Percentiles rank a stretch among this genome's conserved stretches.
Evolutionary conservation across 30 jellyfish, hydroid and myxozoan genomes (phyloP).

Genomic region (Mastigias papua): DNA sequence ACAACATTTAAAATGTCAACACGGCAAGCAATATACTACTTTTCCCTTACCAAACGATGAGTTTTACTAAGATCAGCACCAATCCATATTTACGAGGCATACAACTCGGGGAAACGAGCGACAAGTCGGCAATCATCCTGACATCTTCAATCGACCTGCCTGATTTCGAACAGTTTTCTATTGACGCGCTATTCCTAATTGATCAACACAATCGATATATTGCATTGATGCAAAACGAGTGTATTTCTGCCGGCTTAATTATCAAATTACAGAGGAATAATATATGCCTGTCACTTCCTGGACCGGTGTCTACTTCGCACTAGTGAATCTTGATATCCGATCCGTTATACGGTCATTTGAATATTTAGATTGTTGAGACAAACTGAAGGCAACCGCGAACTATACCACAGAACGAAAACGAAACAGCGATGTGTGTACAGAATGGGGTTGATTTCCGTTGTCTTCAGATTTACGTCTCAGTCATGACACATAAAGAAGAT

Average conservation of each 20-base stretch:
- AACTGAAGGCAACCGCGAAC: not conserved
- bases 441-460: not conserved
- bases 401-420: not conserved
- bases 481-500: not conserved
- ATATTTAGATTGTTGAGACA: too few relatives aligned
- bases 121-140: not conserved
- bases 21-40: not conserved
- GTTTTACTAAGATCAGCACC: not conserved
- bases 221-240: not conserved
- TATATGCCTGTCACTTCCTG: too few relatives aligned
- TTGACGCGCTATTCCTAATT: slow-evolving; percentile 13
- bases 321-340: not conserved
- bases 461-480: not conserved
- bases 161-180: slow-evolving; percentile 4
- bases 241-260: not conserved
- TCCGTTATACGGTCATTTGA: not conserved
- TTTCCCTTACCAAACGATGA: slow-evolving; percentile 2
- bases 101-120: not conserved
- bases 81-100: not conserved
- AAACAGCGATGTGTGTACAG: not conserved
- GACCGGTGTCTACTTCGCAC: too few relatives aligned
- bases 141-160: slow-evolving; percentile 9
- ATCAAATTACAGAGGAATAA: not conserved
- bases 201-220: not conserved
- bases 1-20: not conserved